These are phyloP conservation scores for Asarcornis scutulata DNA, from an alignment of 2,113 vertebrate genomes.

Conservation along the genomic window DNA sequence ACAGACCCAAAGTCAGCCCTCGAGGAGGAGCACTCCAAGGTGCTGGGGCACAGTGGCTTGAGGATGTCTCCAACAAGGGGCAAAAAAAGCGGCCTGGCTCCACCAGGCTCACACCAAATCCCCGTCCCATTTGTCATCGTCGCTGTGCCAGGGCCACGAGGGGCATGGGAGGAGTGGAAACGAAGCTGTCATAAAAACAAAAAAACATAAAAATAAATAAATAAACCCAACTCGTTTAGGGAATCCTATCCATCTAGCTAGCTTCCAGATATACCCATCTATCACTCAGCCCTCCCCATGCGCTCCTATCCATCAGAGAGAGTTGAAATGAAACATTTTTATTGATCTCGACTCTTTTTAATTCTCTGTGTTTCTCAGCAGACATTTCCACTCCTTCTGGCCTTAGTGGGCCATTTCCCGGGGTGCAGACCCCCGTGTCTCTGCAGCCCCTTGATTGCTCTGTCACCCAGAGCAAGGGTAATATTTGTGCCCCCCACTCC, in stretches of 20 bases:
- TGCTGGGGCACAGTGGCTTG: not conserved
- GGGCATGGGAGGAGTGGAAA: accelerated
- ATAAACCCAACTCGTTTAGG: not conserved
- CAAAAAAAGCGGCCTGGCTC: not conserved
- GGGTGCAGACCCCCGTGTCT: accelerated
- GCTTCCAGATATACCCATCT: not conserved
- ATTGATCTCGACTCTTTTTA: not conserved
- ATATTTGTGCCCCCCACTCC: accelerated
- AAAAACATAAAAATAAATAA: too few relatives aligned
- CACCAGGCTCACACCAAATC: not conserved
- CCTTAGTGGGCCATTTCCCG: not conserved
- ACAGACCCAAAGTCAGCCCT: not conserved
- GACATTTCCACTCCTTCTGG: not conserved
- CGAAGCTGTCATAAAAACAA: not conserved
- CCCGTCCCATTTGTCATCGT: accelerated
- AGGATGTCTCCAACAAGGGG: too few relatives aligned
- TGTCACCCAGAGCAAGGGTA: too few relatives aligned
- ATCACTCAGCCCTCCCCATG: not conserved
- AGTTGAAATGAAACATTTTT: not conserved
- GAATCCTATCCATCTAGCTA: not conserved
- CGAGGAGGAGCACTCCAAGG: not conserved
- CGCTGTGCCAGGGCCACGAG: accelerated
- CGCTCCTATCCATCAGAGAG: not conserved
- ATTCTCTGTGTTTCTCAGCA: not conserved
- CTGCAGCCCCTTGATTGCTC: not conserved